Percentiles rank a stretch among this genome's conserved stretches.
Conservation (phyloP, 92 coral and sea anemone genomes). For the Zoanthus solanderi region DNA sequence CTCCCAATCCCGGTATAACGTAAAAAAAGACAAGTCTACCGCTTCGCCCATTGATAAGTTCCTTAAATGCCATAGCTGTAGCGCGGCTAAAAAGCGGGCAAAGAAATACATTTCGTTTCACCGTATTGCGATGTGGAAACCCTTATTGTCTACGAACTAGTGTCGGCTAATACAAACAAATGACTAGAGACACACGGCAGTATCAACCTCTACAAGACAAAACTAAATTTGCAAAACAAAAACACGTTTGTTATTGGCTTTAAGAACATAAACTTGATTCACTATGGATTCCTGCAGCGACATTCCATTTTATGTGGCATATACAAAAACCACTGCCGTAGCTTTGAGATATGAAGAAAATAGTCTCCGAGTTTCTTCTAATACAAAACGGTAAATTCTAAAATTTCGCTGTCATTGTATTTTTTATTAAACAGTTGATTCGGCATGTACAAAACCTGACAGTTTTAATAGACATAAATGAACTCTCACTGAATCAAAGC, state of each 20-base stretch:
- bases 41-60: background rate
- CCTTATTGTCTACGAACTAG: background rate
- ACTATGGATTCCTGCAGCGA: background rate
- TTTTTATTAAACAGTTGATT: too few species aligned
- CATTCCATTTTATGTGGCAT: background rate
- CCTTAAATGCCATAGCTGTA: background rate
- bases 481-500: background rate
- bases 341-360: background rate
- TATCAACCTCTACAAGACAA: background rate
- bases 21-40: background rate
- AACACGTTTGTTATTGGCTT: background rate
- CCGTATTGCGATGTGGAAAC: background rate
- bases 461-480: background rate
- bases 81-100: background rate
- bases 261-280: background rate
- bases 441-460: background rate
- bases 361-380: background rate
- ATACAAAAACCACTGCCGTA: background rate
- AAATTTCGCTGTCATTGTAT: background rate
- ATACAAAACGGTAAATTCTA: background rate
- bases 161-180: constrained; percentile 16
- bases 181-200: background rate
- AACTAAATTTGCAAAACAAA: background rate
- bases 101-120: constrained; percentile 2
- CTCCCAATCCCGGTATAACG: background rate